Evolutionary conservation across 1,140 invertebrate genomes (phyloP).

Genomic region (Cydia amplana): DNA sequence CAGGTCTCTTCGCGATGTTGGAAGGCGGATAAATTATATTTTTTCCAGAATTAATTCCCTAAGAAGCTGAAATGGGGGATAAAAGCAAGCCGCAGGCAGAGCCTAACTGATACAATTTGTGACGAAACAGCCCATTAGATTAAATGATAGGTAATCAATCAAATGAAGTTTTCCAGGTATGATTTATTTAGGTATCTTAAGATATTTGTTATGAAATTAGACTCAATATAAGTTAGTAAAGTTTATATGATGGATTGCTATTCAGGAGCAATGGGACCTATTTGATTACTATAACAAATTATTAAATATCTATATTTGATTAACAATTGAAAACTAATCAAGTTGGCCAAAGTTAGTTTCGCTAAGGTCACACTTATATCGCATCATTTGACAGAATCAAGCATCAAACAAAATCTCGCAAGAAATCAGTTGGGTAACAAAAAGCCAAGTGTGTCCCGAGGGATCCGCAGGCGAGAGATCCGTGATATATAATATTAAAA

Average conservation of each 20-base stretch:
- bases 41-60: too few species aligned
- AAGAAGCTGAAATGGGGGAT: too few species aligned
- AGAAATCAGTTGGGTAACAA: conserved; percentile 26
- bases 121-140: too few species aligned
- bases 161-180: too few species aligned
- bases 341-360: not conserved
- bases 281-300: not conserved
- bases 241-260: not conserved
- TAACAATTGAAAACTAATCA: not conserved
- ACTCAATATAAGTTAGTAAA: conserved; percentile 34
- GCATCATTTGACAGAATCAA: conserved; percentile 13
- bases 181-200: too few species aligned
- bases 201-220: not conserved
- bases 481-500: conserved; percentile 39
- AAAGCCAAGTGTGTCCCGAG: conserved; percentile 2
- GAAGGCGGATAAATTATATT: too few species aligned
- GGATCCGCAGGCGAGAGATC: conserved; percentile 14
- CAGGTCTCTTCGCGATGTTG: too few species aligned
- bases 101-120: too few species aligned
- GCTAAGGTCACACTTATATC: not conserved
- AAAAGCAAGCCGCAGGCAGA: too few species aligned
- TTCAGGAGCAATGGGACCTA: not conserved
- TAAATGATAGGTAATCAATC: too few species aligned
- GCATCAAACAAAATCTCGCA: conserved; percentile 25
- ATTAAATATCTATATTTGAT: not conserved